Percentiles rank a stretch among this genome's conserved stretches.
Evolutionary conservation across 2,797 vertebrate genomes (phyloP).

Genomic region (Tadarida brasiliensis): DNA sequence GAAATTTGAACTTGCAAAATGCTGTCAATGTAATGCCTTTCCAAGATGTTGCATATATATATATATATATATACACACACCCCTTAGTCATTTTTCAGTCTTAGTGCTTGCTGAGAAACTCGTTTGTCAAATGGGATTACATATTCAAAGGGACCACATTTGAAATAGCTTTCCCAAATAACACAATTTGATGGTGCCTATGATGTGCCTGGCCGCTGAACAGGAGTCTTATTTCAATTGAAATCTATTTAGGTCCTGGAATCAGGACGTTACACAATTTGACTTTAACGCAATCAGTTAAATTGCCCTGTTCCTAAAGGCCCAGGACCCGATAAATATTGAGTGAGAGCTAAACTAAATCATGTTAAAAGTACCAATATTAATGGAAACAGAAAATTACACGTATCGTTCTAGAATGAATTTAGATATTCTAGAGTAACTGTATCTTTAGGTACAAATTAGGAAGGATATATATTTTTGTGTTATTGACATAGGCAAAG

Average conservation of each 20-base stretch:
- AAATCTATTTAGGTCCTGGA: constrained; percentile 39
- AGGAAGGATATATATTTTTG: background rate
- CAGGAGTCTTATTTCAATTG: constrained; percentile 75
- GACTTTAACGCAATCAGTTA: constrained; percentile 71
- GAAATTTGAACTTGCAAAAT: constrained; percentile 31
- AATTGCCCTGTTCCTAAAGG: constrained; percentile 51
- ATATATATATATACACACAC: background rate
- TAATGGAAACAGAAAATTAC: constrained; percentile 62
- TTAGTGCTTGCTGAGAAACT: background rate
- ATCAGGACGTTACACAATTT: constrained; percentile 40
- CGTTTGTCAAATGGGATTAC: constrained; percentile 47
- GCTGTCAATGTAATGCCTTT: background rate
- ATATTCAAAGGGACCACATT: constrained; percentile 19
- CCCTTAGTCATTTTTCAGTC: background rate
- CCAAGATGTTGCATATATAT: background rate
- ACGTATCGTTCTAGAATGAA: constrained; percentile 29
- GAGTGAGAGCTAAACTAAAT: constrained; percentile 49
- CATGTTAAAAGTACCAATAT: constrained; percentile 16
- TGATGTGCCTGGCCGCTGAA: constrained; percentile 63
- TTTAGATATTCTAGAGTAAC: constrained; percentile 31
- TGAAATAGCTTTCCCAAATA: constrained; percentile 50
- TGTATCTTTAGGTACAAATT: background rate
- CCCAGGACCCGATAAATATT: background rate
- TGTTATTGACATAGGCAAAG: constrained; percentile 22
- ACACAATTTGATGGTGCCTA: background rate